Base-by-base conservation (phyloP, 1,140 invertebrate species). In the Orius insidiosus region DNA sequence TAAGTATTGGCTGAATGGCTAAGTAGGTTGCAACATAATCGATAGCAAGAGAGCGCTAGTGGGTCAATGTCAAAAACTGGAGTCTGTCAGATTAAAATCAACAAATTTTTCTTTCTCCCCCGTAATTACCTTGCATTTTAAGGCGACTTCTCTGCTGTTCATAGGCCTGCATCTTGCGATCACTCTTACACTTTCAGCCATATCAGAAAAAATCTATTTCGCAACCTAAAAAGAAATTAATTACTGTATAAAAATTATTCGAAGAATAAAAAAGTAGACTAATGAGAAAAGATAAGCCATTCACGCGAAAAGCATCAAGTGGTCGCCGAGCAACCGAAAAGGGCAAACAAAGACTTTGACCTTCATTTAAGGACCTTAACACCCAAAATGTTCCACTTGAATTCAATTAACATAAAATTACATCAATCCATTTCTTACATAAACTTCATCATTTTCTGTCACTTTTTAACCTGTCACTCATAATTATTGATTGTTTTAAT, bases 91-190 rank as follows among this genome's bases (percentile, higher is more conserved):
- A 3, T 13, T 15, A 3, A 18, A 15, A 43, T 36, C n/a, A n/a
- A n/a, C n/a, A n/a, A n/a, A n/a, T n/a, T n/a, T n/a, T n/a, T n/a
- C n/a, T n/a, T n/a, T n/a, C n/a, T n/a, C n/a, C n/a, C n/a, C n/a
- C n/a, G n/a, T n/a, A n/a, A n/a, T 63, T 63, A 80, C 80, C 60
- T 80, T 71, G 61, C 79, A 81, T 46, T 79, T 76, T 11, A 79
- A 59, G 38, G 71, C 68, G 46, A 70, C 72, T 65, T 88, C 85
- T 53, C 78, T 67, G 42, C 66, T 62, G 65, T 86, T 88, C 72
- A 90, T 84, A 11, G 89, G 89, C 31, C 89, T 76, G 70, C 88
- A 94, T 65, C 88, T 69, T 49, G 90, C 85, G 38, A 92, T 81
- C 11, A 93, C 87, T 68, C 85, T 86, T 14, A 93, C 87, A 52